phyloP scores from a whole-genome alignment of 2,888 invertebrate genomes.

The Aphidoletes aphidimyza region DNA sequence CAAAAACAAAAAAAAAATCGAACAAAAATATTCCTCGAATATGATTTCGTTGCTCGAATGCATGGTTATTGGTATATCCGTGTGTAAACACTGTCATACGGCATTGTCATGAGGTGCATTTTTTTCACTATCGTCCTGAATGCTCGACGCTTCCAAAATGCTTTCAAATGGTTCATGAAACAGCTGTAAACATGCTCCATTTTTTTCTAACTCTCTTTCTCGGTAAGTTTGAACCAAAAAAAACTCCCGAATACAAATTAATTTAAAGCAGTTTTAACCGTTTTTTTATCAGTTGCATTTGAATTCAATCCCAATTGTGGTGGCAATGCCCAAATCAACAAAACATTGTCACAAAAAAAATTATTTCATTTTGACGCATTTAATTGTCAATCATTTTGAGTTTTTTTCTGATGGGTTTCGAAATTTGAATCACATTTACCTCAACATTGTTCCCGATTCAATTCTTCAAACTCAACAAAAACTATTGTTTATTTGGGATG shows the following conservation, averaged over 20 bases:
- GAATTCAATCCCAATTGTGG: not conserved
- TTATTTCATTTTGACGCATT: not conserved
- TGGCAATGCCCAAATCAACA: conserved; percentile 10
- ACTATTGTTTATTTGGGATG: conserved; percentile 18
- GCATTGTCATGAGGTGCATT: not conserved
- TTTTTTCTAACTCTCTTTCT: not conserved
- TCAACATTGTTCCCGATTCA: too few relatives aligned
- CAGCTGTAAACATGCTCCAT: conserved; percentile 8
- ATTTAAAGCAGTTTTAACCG: not conserved
- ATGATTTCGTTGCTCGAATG: not conserved
- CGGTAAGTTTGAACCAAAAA: not conserved
- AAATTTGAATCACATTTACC: not conserved
- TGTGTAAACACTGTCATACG: not conserved
- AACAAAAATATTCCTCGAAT: not conserved
- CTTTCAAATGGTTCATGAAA: not conserved
- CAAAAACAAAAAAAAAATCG: not conserved
- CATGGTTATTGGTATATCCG: too few relatives aligned
- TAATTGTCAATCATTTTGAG: conserved; percentile 40
- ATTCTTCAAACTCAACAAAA: too few relatives aligned
- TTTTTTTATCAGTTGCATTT: conserved; percentile 27
- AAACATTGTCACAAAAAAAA: conserved; percentile 15
- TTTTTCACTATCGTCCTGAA: not conserved
- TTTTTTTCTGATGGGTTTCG: not conserved
- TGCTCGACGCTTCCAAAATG: too few relatives aligned
- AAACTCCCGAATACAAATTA: not conserved